Evolutionary conservation across 2,797 vertebrate genomes (phyloP).

Genomic region (Pantherophis vulpinus): DNA sequence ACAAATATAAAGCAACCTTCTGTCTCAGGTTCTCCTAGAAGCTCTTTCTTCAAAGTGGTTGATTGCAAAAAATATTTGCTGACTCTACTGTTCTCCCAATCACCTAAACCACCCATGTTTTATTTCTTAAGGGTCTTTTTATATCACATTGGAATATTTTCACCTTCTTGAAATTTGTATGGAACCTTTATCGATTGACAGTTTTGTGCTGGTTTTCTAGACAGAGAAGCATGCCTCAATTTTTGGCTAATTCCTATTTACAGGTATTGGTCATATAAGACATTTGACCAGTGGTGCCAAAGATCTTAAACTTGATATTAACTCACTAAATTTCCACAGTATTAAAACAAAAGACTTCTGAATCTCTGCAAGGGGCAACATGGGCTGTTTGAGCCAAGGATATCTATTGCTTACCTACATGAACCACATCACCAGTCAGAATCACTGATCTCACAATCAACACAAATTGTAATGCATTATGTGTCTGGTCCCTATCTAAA

Average conservation of each 20-base stretch:
- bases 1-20: not conserved
- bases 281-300: not conserved
- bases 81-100: not conserved
- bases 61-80: not conserved
- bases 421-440: not conserved
- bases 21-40: not conserved
- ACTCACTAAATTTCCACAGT: not conserved
- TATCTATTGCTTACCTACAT: not conserved
- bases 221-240: not conserved
- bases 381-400: not conserved
- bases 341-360: not conserved
- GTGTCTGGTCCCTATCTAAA: not conserved
- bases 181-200: not conserved
- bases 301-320: not conserved
- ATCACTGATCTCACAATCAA: not conserved
- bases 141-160: not conserved
- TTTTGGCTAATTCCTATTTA: not conserved
- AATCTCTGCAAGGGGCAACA: not conserved
- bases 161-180: not conserved
- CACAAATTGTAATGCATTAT: not conserved
- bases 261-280: not conserved
- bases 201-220: not conserved
- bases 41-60: not conserved
- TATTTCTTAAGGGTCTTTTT: not conserved
- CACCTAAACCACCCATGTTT: not conserved